Evolutionary conservation across 2,888 invertebrate species (phyloP).

Genomic region (Clitarchus hookeri): DNA sequence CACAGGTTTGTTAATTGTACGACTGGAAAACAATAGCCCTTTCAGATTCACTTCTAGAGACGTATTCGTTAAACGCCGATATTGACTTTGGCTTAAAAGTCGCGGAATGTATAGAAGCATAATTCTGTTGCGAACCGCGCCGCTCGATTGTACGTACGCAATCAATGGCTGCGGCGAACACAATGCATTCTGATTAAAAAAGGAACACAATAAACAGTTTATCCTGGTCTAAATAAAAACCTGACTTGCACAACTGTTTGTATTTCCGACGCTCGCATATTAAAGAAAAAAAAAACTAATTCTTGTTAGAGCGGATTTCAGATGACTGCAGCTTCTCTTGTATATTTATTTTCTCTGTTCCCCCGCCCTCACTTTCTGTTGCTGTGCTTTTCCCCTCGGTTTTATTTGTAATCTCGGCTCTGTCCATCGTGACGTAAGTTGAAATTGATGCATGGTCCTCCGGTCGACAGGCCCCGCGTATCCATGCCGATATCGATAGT

Average conservation of each 20-base stretch:
- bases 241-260: neutral
- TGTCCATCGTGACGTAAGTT: neutral
- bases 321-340: neutral
- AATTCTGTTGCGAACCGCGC: neutral
- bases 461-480: neutral
- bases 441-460: neutral
- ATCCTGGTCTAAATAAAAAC: neutral
- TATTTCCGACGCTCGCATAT: neutral
- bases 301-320: neutral
- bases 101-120: neutral
- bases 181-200: neutral
- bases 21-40: neutral
- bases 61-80: neutral
- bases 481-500: neutral
- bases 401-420: constrained; percentile 14
- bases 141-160: neutral
- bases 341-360: neutral
- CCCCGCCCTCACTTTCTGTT: neutral
- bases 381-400: neutral
- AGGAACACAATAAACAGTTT: constrained; percentile 14
- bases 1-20: too few relatives aligned
- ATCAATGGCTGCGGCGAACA: neutral
- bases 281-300: neutral
- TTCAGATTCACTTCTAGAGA: neutral
- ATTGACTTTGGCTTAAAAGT: neutral